A percentile compares a stretch with the other conserved stretches of the same genome.
phyloP scores from a whole-genome alignment of 1,140 invertebrate genomes.

The Amyelois transitella region DNA sequence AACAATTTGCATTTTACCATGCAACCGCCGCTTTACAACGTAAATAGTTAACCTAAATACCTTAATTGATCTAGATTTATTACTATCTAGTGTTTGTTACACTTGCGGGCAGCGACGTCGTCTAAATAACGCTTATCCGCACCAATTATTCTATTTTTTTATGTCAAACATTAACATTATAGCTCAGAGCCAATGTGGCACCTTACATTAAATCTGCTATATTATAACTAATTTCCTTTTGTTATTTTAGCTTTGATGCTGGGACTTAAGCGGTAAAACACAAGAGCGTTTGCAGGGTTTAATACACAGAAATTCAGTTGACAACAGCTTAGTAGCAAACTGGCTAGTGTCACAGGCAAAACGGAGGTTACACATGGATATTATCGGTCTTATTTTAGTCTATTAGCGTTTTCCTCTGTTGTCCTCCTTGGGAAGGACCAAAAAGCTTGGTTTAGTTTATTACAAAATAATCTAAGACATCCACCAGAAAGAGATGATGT shows the following conservation, averaged over 20 bases:
- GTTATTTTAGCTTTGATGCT: background rate
- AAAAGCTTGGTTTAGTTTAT: too few relatives aligned
- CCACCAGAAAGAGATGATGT: too few relatives aligned
- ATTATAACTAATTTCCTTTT: background rate
- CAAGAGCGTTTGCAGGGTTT: background rate
- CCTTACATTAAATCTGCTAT: slow-evolving; percentile 10
- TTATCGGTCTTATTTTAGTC: too few relatives aligned
- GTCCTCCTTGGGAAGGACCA: too few relatives aligned
- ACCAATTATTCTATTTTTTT: background rate
- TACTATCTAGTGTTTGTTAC: slow-evolving; percentile 8
- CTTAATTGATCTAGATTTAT: slow-evolving; percentile 11
- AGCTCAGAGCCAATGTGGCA: slow-evolving; percentile 14
- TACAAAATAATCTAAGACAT: too few relatives aligned
- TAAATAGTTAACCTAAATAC: slow-evolving; percentile 5
- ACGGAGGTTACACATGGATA: too few relatives aligned
- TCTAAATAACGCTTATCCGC: background rate
- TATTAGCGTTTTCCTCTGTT: too few relatives aligned
- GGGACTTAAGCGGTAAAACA: background rate
- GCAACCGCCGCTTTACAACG: slow-evolving; percentile 7
- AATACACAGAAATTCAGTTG: background rate
- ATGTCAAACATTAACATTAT: background rate
- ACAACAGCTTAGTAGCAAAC: background rate
- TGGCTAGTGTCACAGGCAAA: background rate
- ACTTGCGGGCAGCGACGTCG: slow-evolving; percentile 1
- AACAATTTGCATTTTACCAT: too few relatives aligned